Evolutionary conservation across 2,888 invertebrate genomes (phyloP).

Genomic region (Rhagonycha lutea): DNA sequence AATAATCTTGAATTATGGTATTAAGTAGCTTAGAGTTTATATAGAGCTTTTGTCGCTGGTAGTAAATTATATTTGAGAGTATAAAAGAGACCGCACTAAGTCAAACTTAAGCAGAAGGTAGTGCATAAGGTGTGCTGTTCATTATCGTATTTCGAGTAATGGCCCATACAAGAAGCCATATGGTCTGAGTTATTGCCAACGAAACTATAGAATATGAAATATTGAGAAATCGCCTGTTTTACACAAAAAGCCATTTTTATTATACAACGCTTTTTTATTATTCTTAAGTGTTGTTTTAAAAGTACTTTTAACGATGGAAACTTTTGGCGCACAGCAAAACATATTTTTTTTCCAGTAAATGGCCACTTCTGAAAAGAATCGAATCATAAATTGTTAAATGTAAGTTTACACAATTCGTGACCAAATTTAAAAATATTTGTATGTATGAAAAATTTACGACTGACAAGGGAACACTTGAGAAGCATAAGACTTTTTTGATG

Average conservation of each 20-base stretch:
- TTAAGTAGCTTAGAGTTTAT: slow-evolving; percentile 14
- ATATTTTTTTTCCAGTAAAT: not conserved
- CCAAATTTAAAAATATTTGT: not conserved
- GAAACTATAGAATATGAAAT: slow-evolving; percentile 36
- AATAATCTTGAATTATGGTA: slow-evolving; percentile 20
- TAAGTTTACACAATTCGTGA: not conserved
- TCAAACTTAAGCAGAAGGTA: slow-evolving; percentile 37
- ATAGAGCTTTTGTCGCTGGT: not conserved
- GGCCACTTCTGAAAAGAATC: not conserved
- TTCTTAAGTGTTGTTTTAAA: slow-evolving; percentile 15
- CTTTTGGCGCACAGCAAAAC: not conserved
- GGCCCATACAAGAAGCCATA: slow-evolving; percentile 37
- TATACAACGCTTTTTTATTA: slow-evolving; percentile 11
- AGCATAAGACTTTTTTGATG: not conserved
- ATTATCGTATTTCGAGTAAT: slow-evolving; percentile 40
- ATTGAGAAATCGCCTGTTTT: slow-evolving; percentile 27
- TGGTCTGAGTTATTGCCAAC: slow-evolving; percentile 38
- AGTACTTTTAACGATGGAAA: not conserved
- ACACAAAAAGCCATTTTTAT: slow-evolving; percentile 28
- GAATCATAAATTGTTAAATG: not conserved
- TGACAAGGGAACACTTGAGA: not conserved
- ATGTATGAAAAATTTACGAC: not conserved
- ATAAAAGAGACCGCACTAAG: slow-evolving; percentile 39
- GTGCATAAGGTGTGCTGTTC: slow-evolving; percentile 42
- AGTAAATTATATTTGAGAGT: slow-evolving; percentile 32